Percentiles rank a stretch among this genome's conserved stretches.
Conservation (phyloP, 2,888 invertebrate genomes). For the Prosopocoilus inquinatus region DNA sequence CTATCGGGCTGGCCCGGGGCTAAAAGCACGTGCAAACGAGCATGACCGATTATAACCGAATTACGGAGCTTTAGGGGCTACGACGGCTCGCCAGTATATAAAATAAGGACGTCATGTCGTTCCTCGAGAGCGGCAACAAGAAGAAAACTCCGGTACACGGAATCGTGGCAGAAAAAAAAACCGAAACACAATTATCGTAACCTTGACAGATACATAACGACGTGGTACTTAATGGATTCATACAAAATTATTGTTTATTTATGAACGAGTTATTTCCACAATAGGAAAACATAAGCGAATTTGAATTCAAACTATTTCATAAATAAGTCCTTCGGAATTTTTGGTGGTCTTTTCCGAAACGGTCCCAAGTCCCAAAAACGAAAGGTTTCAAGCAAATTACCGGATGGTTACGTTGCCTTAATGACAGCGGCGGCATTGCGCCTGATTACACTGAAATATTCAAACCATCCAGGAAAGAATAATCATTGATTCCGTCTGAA, state of each 20-base stretch:
- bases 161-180: background rate
- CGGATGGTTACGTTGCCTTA: too few relatives aligned
- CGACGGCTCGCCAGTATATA: background rate
- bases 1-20: constrained; percentile 35
- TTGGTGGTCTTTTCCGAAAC: too few relatives aligned
- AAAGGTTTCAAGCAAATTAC: too few relatives aligned
- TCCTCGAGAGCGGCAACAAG: background rate
- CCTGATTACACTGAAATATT: too few relatives aligned
- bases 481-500: too few relatives aligned
- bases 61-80: constrained; percentile 17
- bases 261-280: background rate
- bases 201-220: background rate
- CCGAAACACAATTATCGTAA: background rate
- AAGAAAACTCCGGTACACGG: background rate
- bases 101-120: background rate
- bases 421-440: too few relatives aligned
- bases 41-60: constrained; percentile 25
- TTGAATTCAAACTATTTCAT: too few relatives aligned
- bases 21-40: constrained; percentile 37
- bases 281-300: background rate
- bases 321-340: too few relatives aligned
- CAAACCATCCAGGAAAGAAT: too few relatives aligned
- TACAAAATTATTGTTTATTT: background rate
- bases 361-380: too few relatives aligned
- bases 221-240: too few relatives aligned